Percentiles rank a stretch among this genome's conserved stretches.
Conservation (phyloP, 2,797 vertebrate genomes). For the Myotis planiceps region DNA sequence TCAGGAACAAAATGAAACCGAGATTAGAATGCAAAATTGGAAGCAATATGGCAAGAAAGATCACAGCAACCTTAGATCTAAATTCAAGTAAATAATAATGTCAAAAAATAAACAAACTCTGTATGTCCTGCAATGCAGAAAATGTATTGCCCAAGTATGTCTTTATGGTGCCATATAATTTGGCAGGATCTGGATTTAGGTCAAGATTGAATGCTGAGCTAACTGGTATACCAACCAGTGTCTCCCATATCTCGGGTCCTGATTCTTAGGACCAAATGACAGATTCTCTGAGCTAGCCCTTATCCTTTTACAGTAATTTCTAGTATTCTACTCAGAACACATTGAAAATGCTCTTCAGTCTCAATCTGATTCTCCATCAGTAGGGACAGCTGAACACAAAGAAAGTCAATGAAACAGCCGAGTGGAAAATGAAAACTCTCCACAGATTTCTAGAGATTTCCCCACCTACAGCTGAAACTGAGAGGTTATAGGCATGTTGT, state of each 20-base stretch:
- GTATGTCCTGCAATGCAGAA: background rate
- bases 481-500: background rate
- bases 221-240: background rate
- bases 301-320: background rate
- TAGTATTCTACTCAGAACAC: background rate
- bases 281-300: background rate
- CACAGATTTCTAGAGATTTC: background rate
- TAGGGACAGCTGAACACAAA: background rate
- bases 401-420: background rate
- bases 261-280: background rate
- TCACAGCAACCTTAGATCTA: background rate
- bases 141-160: background rate
- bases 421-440: background rate
- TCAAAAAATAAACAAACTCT: constrained; percentile 22
- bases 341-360: background rate
- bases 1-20: constrained; percentile 15
- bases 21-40: constrained; percentile 32
- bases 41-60: background rate
- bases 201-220: background rate
- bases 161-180: background rate
- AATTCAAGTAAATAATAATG: constrained; percentile 56
- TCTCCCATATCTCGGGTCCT: background rate
- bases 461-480: background rate
- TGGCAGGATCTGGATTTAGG: constrained; percentile 4
- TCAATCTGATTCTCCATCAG: background rate